Percentiles rank a stretch among this genome's conserved stretches.
Conservation (phyloP, 2,888 invertebrate species). For the Campaea margaritaria region DNA sequence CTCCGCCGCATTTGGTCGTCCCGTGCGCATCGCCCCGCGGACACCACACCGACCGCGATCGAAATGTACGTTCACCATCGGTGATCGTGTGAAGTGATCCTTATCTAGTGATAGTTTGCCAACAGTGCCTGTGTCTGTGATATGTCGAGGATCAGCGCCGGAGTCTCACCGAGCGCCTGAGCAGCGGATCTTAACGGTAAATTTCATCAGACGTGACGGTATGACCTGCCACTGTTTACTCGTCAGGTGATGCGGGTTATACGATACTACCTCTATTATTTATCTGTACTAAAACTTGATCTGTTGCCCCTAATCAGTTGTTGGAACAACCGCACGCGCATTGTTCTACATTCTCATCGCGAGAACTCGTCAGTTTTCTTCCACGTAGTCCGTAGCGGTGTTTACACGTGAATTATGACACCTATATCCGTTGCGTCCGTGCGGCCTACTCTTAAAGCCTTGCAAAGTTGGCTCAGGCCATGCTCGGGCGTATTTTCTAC, state of each 20-base stretch:
- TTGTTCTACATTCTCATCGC: slow-evolving; percentile 59
- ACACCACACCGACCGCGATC: slow-evolving; percentile 63
- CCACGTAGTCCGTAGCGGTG: slow-evolving; percentile 76
- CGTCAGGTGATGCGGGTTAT: slow-evolving; percentile 71
- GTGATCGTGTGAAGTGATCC: slow-evolving; percentile 76
- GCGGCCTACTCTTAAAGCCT: slow-evolving; percentile 48
- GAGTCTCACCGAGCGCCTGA: slow-evolving; percentile 61
- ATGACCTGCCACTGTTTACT: slow-evolving; percentile 76
- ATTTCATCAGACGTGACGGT: slow-evolving; percentile 69
- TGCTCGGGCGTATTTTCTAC: slow-evolving; percentile 50
- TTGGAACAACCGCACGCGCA: slow-evolving; percentile 50
- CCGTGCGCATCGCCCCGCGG: slow-evolving; percentile 74
- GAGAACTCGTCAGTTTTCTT: slow-evolving; percentile 56
- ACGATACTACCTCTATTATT: slow-evolving; percentile 18
- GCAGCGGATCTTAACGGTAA: slow-evolving; percentile 82
- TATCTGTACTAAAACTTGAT: slow-evolving; percentile 25
- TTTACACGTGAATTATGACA: slow-evolving; percentile 81
- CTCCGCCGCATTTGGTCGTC: slow-evolving; percentile 80
- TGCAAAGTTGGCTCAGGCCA: slow-evolving; percentile 47
- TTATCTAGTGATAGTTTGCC: slow-evolving; percentile 65
- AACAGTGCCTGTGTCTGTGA: slow-evolving; percentile 66
- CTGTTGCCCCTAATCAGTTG: slow-evolving; percentile 19
- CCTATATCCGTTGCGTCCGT: slow-evolving; percentile 54
- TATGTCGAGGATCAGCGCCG: slow-evolving; percentile 67
- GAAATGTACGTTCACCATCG: slow-evolving; percentile 74